Percentiles rank a stretch among this genome's conserved stretches.
phyloP scores from a whole-genome alignment of 2,113 vertebrate genomes.

The Gadus chalcogrammus region DNA sequence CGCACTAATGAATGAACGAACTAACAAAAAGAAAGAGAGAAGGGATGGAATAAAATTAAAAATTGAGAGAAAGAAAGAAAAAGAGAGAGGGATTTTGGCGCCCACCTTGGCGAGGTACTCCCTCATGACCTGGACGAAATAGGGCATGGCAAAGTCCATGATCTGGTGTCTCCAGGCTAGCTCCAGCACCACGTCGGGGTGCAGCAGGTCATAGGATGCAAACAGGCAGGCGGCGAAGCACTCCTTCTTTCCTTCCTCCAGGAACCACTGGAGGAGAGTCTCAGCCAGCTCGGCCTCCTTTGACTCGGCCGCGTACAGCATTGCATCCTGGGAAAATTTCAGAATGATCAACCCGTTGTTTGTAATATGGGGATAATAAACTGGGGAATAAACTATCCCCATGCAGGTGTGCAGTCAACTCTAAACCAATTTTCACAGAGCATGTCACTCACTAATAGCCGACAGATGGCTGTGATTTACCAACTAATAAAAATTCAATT shows the following conservation, averaged over 20 bases:
- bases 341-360: no score
- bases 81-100: conserved; percentile 1
- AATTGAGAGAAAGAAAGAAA: neutral
- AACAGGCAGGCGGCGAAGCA: conserved; percentile 88
- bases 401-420: no score
- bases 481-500: no score
- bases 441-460: no score
- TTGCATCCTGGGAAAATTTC: conserved; percentile 77
- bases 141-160: conserved; percentile 88
- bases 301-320: conserved; percentile 86
- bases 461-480: no score
- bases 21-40: neutral
- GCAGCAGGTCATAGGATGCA: conserved; percentile 84
- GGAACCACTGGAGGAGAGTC: conserved; percentile 86
- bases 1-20: neutral
- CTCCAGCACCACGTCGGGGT: conserved; percentile 85
- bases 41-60: no score
- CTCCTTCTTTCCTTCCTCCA: conserved; percentile 84
- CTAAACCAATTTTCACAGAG: no score
- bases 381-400: neutral
- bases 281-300: conserved; percentile 82
- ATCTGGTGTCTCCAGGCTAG: conserved; percentile 87
- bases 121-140: conserved; percentile 90
- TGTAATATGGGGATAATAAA: neutral
- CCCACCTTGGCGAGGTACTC: conserved; percentile 87